Base-by-base conservation (phyloP, 2,888 invertebrate species). In the Enchytraeus crypticus region DNA sequence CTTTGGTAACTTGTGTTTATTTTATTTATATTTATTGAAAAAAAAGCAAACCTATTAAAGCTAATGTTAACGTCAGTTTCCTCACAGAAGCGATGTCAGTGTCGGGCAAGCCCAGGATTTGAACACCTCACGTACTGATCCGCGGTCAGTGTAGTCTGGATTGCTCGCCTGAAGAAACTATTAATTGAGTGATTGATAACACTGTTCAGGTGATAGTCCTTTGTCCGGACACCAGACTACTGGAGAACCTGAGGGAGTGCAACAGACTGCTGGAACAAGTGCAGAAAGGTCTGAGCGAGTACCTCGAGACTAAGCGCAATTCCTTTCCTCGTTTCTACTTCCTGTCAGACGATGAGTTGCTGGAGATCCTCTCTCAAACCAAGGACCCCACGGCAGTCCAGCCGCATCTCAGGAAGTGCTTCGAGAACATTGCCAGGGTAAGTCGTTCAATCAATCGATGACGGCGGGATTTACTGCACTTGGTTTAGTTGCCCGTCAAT, bases 341-440 rank as follows among this genome's bases (percentile, higher is more conserved):
- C 74, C 70, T 80, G 69, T 80, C 80, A 38, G 79, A 80, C 67
- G 80, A 80, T 67, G 80, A 80, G 63, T 69, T 80, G 59, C 67
- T 80, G 60, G 79, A 80, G 69, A 80, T 80, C 64, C 71, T 80
- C 47, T 80, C 79, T 2, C 78, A 80, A 70, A 80, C 80, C 26
- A 80, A 80, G 67, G 79, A 80, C 70, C 80, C 80, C 0, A 77
- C 77, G n/a, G 79, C 79, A 63, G 80, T 80, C 43, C 80, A 80
- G 66, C 79, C 80, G 11, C 88, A 89, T 79, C 80, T 89, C n/a
- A 83, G 86, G 67, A 89, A 89, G 77, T 89, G 89, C 78, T 89
- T 89, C 77, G 89, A 89, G 76, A 87, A 86, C 71, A 86, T 89
- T 70, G 85, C 85, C 8, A 74, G 67, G 67, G 83, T 88, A 59